Evolutionary conservation across 1,140 invertebrate genomes (phyloP), one percentile per base, ranked within the genome.

Genomic region (Parasteatoda tepidariorum): DNA sequence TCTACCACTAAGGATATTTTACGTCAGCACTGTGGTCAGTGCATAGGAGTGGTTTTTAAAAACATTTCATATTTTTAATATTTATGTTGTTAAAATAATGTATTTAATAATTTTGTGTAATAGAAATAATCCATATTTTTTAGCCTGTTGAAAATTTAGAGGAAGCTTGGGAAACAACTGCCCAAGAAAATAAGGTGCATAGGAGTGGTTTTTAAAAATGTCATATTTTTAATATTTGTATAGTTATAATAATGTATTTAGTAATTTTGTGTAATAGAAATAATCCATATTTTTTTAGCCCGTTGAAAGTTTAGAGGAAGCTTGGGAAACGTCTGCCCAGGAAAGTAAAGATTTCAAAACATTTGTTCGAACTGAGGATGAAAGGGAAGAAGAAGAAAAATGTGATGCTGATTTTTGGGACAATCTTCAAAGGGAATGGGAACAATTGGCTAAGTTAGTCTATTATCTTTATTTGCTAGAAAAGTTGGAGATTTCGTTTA

Each of bases 341-440:
- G 30, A 71, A 24, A 33, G 13, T 48, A 61, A 55, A n/a, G 79
- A 82, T 13, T 71, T 82, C 31, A 82, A 82, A 30, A 82, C 79
- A 11, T 71, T 71, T 33, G 57, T 85, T 67, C 41, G 85, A 86
- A 67, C 87, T 84, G 81, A 73, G 86, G 88, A 71, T 66, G 81
- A 83, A 31, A 78, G 55, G 41, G 26, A 84, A 62, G 86, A 88
- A 18, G 86, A 86, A 15, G 88, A 87, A 15, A 87, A 90, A 70
- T 91, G 93, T 62, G 89, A 90, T 78, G 85, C 88, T 79, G 90
- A 93, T 31, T 94, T 95, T 87, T 95, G 94, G 94, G 91, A 93
- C 61, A 92, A 92, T 26, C 88, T 96, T 59, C 92, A 95, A 88
- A 91, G 93, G 85, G 93, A 95, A 87, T 95, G 94, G 93, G 92